Percentiles rank a stretch among this genome's conserved stretches.
Conservation (phyloP, 2,888 invertebrate species). For the Falcaria lacertinaria region DNA sequence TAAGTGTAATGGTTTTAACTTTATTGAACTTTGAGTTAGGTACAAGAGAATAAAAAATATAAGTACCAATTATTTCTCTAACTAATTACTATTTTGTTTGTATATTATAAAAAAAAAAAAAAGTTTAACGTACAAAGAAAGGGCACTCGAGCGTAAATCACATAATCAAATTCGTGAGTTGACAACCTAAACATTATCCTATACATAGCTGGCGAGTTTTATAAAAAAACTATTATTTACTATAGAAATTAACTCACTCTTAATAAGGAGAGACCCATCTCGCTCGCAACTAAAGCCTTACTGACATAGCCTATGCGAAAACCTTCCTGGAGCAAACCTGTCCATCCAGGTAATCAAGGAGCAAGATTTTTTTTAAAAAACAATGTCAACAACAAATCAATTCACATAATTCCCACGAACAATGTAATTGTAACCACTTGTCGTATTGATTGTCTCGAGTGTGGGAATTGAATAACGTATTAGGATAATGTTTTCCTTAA, state of each 20-base stretch:
- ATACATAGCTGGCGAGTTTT: no score
- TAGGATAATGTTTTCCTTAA: neutral
- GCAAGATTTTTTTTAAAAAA: slow-evolving; percentile 23
- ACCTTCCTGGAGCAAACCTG: slow-evolving; percentile 40
- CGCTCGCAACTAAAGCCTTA: slow-evolving; percentile 19
- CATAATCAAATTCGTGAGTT: no score
- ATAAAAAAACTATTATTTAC: no score
- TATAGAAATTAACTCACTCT: slow-evolving; percentile 51
- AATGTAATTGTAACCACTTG: slow-evolving; percentile 4
- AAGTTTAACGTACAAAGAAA: no score
- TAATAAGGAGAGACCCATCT: slow-evolving; percentile 54
- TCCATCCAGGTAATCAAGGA: slow-evolving; percentile 35
- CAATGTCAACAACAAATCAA: slow-evolving; percentile 24
- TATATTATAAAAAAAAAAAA: no score
- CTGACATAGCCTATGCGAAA: slow-evolving; percentile 29
- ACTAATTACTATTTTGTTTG: no score
- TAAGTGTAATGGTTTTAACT: no score
- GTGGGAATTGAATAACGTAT: neutral
- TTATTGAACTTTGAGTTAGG: no score
- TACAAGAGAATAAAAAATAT: no score
- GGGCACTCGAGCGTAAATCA: no score
- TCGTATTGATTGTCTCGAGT: slow-evolving; percentile 3
- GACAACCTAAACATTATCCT: no score
- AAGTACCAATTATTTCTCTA: no score
- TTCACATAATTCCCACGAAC: slow-evolving; percentile 21